Base-by-base conservation (phyloP, 2,797 vertebrate genomes). In the Mormyrus proboscirostris region DNA sequence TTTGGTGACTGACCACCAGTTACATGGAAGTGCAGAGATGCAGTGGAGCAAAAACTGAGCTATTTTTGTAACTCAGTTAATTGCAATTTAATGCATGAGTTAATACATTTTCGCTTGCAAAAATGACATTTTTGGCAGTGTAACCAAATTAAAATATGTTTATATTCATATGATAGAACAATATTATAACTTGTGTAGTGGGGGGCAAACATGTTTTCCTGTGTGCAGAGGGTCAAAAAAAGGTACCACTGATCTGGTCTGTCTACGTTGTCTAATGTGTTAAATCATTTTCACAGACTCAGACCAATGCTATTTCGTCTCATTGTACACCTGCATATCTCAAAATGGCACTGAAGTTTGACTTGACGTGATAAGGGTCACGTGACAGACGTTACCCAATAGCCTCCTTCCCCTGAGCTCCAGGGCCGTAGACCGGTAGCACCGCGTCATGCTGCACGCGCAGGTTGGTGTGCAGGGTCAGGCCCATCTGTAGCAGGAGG, bases 381-480 rank as follows among this genome's bases (percentile, higher is more conserved):
- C 2, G 51, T 47, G 12, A 65, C 10, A 50, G 69, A 10, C 4
- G 95, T 89, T 93, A 97, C 97, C 96, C 96, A 1, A 94, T 95
- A 49, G 95, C 94, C 89, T 95, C 38, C 91, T 96, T 90, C 65
- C 98, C 97, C 50, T 97, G 90, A 0, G 94, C 90, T 0, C 93
- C 92, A 0, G 0, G 19, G 0, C 95, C 93, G 0, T 95, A 97
- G 91, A 97, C 98, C 0, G 98, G 96, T 88, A 94, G 97, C 1
- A 99, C 95, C 97, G 94, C 2, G 47, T 98, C 94, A 86, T 91
- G 91, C 88, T 97, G 97, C 57, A 99, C 96, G 4, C 94, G 95
- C 89, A 98, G 90, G 88, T 97, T 98, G 92, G 98, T 98, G 93
- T 96, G 98, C 25, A 99, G n/a, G 3, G n/a, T 49, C n/a, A 47